These are phyloP conservation scores for Sarcophaga bullata DNA, from an alignment of 1,140 invertebrate genomes.

Conservation along the genomic window DNA sequence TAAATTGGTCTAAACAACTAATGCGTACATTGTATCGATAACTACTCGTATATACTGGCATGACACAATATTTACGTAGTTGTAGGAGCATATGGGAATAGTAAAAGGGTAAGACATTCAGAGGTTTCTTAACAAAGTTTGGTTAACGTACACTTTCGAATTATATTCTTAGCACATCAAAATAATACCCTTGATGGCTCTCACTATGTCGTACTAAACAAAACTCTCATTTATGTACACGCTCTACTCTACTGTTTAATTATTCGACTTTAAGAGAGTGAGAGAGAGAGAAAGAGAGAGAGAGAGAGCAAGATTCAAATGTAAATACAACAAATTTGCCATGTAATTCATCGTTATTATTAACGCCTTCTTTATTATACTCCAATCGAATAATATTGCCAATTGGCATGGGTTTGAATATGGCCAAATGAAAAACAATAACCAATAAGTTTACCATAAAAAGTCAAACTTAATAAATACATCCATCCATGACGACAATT, in stretches of 20 bases:
- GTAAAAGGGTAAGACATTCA: no score
- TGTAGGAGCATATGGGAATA: no score
- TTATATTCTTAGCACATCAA: no score
- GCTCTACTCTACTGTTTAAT: background rate
- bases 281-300: no score
- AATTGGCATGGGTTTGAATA: background rate
- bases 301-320: no score
- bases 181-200: no score
- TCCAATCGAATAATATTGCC: background rate
- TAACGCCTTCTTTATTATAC: background rate
- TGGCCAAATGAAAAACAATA: background rate
- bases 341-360: constrained; percentile 15
- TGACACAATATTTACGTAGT: no score
- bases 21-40: background rate
- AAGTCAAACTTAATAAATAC: background rate
- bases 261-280: background rate
- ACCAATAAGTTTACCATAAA: background rate
- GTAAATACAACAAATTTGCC: background rate
- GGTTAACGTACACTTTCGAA: no score
- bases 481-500: background rate
- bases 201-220: no score
- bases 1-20: background rate
- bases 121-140: no score
- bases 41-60: background rate
- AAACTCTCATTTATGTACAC: background rate